A percentile compares a stretch with the other conserved stretches of the same genome.
phyloP scores from a whole-genome alignment of 2,113 vertebrate genomes.

The Limanda limanda region DNA sequence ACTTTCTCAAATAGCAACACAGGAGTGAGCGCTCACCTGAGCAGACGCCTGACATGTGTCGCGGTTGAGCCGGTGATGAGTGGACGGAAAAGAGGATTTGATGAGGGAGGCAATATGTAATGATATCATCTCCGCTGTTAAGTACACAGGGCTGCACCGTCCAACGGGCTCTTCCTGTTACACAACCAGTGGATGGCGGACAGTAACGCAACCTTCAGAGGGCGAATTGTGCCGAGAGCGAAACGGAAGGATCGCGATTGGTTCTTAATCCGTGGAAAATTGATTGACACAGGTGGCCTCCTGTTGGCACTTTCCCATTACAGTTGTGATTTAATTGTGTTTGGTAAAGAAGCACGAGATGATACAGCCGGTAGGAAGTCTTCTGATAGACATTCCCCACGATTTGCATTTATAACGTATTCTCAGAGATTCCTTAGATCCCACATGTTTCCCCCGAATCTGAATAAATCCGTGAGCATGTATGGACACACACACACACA shows the following conservation, averaged over 20 bases:
- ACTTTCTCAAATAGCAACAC: constrained; percentile 11
- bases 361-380: constrained; percentile 23
- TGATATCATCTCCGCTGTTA: constrained; percentile 62
- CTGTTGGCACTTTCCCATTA: constrained; percentile 56
- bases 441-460: constrained; percentile 43
- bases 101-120: constrained; percentile 73
- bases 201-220: constrained; percentile 64
- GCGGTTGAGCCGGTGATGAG: constrained; percentile 37
- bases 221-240: constrained; percentile 33
- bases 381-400: constrained; percentile 16
- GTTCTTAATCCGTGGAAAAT: constrained; percentile 43
- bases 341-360: constrained; percentile 26
- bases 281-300: constrained; percentile 59
- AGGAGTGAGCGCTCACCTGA: neutral
- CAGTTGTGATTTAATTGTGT: constrained; percentile 58
- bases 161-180: constrained; percentile 56
- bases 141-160: constrained; percentile 50
- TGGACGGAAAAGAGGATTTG: constrained; percentile 57
- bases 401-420: constrained; percentile 64
- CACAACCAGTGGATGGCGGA: constrained; percentile 56
- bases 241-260: constrained; percentile 27
- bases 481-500: constrained; percentile 16
- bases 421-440: constrained; percentile 34
- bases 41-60: constrained; percentile 17
- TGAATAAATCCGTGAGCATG: constrained; percentile 10